Conservation (phyloP, 1,140 invertebrate species). For the Zaprionus vittiger region DNA sequence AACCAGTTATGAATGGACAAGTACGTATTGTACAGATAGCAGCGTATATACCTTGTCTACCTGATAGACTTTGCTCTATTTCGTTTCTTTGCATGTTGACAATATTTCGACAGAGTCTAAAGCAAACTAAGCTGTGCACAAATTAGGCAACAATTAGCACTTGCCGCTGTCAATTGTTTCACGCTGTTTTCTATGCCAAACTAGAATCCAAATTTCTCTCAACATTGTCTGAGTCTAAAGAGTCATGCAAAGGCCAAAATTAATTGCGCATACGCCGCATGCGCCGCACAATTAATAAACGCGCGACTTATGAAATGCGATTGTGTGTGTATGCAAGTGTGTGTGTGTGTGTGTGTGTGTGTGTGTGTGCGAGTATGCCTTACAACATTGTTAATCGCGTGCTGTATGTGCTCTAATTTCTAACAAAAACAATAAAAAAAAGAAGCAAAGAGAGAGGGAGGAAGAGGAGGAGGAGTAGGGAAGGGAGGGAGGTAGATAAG, state of each 20-base stretch:
- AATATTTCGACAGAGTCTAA: too few species aligned
- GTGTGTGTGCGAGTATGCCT: slow-evolving; percentile 9
- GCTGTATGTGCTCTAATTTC: slow-evolving; percentile 38
- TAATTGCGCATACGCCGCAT: slow-evolving; percentile 50
- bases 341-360: not conserved
- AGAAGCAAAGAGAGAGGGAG: not conserved
- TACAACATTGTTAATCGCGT: slow-evolving; percentile 44
- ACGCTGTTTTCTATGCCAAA: not conserved
- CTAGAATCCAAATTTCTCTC: not conserved
- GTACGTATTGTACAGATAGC: not conserved
- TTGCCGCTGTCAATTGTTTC: not conserved
- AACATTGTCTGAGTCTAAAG: not conserved
- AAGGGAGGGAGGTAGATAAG: not conserved
- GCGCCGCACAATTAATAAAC: slow-evolving; percentile 44
- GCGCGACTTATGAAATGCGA: not conserved
- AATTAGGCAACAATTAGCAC: slow-evolving; percentile 6
- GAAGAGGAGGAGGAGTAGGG: not conserved
- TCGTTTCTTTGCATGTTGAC: too few species aligned
- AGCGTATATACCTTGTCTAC: too few species aligned
- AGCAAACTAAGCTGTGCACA: not conserved
- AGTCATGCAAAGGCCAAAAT: slow-evolving; percentile 27
- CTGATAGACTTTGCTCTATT: too few species aligned
- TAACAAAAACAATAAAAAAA: slow-evolving; percentile 20
- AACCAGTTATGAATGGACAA: not conserved
- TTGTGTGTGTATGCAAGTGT: not conserved